phyloP scores from a whole-genome alignment of 2,888 invertebrate genomes.

The Choreutis nemorana region DNA sequence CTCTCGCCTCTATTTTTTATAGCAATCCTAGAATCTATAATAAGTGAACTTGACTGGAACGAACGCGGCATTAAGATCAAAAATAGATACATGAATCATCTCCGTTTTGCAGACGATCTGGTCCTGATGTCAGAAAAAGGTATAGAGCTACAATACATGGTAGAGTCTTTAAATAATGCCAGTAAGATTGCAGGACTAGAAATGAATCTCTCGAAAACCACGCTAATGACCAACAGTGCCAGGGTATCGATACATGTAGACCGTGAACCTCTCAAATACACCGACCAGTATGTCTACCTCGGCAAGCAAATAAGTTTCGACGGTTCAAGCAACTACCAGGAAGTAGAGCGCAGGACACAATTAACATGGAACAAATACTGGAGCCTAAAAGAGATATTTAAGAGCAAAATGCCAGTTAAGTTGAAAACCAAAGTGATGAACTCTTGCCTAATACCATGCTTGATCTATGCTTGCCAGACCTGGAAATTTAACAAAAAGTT shows the following conservation, averaged over 20 bases:
- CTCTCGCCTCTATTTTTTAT: background rate
- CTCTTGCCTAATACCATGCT: no score
- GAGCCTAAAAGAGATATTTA: no score
- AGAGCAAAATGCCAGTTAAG: no score
- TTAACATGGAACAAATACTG: no score
- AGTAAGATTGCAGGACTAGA: slow-evolving; percentile 4
- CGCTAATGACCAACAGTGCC: no score
- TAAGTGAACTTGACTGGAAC: background rate
- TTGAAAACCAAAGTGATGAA: no score
- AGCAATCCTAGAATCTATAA: background rate
- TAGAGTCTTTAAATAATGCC: slow-evolving; percentile 2
- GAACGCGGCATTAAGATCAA: slow-evolving; percentile 1
- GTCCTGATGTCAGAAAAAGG: slow-evolving; percentile 4
- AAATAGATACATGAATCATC: slow-evolving; percentile 2
- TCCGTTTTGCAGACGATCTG: slow-evolving; percentile 5
- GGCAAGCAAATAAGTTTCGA: slow-evolving; percentile 4
- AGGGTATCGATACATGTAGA: no score
- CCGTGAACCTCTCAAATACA: no score
- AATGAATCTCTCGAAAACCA: slow-evolving; percentile 4
- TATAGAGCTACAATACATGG: slow-evolving; percentile 3
- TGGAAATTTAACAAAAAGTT: no score
- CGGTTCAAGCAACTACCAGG: background rate
- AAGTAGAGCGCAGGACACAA: slow-evolving; percentile 3
- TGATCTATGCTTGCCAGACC: no score
- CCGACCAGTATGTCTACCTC: no score